Evolutionary conservation across 2,797 vertebrate species (phyloP).

Genomic region (Girardinus metallicus): DNA sequence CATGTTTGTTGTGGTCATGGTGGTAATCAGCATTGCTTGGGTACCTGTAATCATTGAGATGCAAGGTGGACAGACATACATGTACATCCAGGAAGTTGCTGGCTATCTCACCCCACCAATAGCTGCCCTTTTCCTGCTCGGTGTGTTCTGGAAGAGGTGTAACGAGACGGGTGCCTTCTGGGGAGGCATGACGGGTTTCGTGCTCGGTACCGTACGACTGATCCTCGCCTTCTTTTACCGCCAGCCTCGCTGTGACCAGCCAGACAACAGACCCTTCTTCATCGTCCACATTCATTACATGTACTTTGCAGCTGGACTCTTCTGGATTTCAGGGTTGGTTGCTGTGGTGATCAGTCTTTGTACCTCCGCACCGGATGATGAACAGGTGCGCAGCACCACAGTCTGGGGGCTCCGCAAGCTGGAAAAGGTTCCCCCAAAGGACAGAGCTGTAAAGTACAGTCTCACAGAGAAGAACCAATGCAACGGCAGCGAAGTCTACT

Average conservation of each 20-base stretch:
- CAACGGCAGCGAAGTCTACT: constrained; percentile 67
- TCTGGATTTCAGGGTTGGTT: constrained; percentile 93
- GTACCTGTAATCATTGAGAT: constrained; percentile 98
- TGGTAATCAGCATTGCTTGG: constrained; percentile 95
- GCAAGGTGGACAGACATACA: constrained; percentile 98
- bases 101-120: constrained; percentile 97
- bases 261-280: constrained; percentile 89
- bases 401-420: constrained; percentile 88
- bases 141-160: constrained; percentile 96
- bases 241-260: constrained; percentile 90
- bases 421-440: constrained; percentile 56
- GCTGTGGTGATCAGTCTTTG: constrained; percentile 91
- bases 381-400: constrained; percentile 89
- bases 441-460: constrained; percentile 74
- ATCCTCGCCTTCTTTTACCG: constrained; percentile 92
- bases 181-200: constrained; percentile 92
- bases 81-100: constrained; percentile 98
- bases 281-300: constrained; percentile 93
- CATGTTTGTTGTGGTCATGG: constrained; percentile 94
- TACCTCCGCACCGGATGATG: constrained; percentile 87
- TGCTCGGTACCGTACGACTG: constrained; percentile 86
- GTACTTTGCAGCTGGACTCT: constrained; percentile 93
- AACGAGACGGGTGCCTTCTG: constrained; percentile 97
- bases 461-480: constrained; percentile 77
- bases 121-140: constrained; percentile 94